phyloP scores from a whole-genome alignment of 92 coral and sea anemone species.

The Nematostella vectensis region DNA sequence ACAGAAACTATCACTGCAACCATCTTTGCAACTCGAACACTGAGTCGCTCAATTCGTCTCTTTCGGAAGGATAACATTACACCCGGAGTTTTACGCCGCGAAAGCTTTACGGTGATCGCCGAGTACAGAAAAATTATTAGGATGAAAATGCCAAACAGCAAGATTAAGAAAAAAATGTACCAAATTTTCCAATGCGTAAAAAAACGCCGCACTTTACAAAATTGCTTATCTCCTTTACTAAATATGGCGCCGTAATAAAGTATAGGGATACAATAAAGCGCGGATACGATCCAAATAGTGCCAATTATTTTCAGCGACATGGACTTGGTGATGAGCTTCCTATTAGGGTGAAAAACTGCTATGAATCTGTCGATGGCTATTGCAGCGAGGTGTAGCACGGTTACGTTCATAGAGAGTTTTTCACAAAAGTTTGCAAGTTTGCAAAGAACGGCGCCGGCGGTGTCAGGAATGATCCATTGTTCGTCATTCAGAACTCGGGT shows the following conservation, averaged over 20 bases:
- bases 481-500: constrained; percentile 27
- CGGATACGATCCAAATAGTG: constrained; percentile 30
- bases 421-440: constrained; percentile 41
- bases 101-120: constrained; percentile 30
- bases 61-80: constrained; percentile 31
- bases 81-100: constrained; percentile 31
- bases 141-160: constrained; percentile 35
- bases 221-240: constrained; percentile 5
- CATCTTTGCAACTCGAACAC: constrained; percentile 41
- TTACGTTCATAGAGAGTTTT: constrained; percentile 44
- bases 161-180: constrained; percentile 35
- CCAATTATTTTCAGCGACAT: constrained; percentile 22
- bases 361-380: constrained; percentile 50
- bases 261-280: constrained; percentile 33
- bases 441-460: constrained; percentile 32
- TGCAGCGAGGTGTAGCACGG: constrained; percentile 42
- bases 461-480: constrained; percentile 35
- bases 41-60: constrained; percentile 29
- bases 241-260: constrained; percentile 30
- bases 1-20: constrained; percentile 41
- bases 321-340: constrained; percentile 28
- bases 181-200: constrained; percentile 43
- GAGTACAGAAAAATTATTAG: constrained; percentile 29
- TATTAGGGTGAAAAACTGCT: constrained; percentile 40
- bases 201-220: constrained; percentile 43